Percentiles rank a stretch among this genome's conserved stretches.
These are phyloP conservation scores for Syrmaticus mikado DNA, from an alignment of 2,113 vertebrate species.

Conservation along the genomic window DNA sequence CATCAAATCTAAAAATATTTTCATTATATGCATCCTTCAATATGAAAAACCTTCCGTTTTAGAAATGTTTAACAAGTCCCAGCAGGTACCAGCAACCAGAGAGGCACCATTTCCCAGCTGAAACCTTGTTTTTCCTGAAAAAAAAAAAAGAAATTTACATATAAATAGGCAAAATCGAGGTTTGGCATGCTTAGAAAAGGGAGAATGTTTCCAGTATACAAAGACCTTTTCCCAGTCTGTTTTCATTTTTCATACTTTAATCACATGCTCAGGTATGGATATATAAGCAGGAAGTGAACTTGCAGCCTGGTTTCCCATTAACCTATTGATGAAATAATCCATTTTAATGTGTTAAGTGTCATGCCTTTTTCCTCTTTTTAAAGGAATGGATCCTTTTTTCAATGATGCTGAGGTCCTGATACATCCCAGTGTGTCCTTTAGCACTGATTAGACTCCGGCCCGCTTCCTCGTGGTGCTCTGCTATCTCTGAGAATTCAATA, in stretches of 20 bases:
- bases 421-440: not conserved
- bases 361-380: constrained; percentile 48
- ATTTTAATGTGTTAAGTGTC: constrained; percentile 62
- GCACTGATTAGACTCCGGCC: not conserved
- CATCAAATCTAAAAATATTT: not conserved
- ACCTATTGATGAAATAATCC: constrained; percentile 82
- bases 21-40: not conserved
- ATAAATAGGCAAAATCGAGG: constrained; percentile 72
- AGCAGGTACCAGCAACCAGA: not conserved
- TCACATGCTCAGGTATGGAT: not conserved
- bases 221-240: not conserved
- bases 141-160: constrained; percentile 76
- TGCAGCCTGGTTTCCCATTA: constrained; percentile 74
- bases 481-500: not conserved
- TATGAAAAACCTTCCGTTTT: not conserved
- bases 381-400: constrained; percentile 60
- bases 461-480: not conserved
- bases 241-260: constrained; percentile 67
- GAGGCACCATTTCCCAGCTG: not conserved
- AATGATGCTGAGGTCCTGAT: constrained; percentile 23
- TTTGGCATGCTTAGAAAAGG: not conserved
- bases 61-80: not conserved
- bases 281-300: constrained; percentile 55
- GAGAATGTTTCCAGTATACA: not conserved
- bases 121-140: constrained; percentile 29